Base-by-base conservation (phyloP, 2,888 invertebrate species). In the Hetaerina titia region DNA sequence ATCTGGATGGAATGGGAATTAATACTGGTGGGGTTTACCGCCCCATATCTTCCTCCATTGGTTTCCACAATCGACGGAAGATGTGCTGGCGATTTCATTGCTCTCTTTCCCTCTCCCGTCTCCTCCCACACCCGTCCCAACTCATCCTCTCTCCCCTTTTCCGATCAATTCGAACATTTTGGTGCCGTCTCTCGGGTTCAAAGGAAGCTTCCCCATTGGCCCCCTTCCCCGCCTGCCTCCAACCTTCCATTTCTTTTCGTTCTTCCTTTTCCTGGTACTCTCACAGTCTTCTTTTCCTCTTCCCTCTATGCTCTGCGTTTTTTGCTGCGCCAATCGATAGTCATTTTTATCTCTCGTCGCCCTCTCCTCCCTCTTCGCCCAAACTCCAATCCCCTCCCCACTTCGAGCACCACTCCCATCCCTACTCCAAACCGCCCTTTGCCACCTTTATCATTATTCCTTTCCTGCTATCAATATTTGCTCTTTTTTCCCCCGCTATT, bases 161-260 rank as follows among this genome's bases (percentile, higher is more conserved):
- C 74, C 69, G 92, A 92, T 92, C 92, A 92, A 92, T 92, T 92
- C 92, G 69, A 69, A 69, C 92, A 63, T 90, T 81, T 81, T 69
- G 92, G 63, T 69, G 92, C 92, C 89, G 89, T 58, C 89, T 89
- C 89, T 89, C 58, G 89, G 56, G 89, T 31, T 90, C 90, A 69
- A 90, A 90, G 92, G 69, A 56, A 69, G 56, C 45, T 25, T 31
- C 90, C 11, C 90, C 90, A 90, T 90, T 90, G 90, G 90, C 64
- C 45, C 64, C 31, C 90, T 64, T 45, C 90, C 31, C 69, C 25
- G 6, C 69, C n/a, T n/a, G 1, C 15, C 90, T 22, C 56, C 92
- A 13, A 31, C 92, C 45, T 69, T 13, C 81, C 13, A 31, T 31
- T 11, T 31, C 31, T 13, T 15, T 81, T 15, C 56, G 56, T 81